phyloP scores from a whole-genome alignment of 2,888 invertebrate genomes.

The Choreutis nemorana region DNA sequence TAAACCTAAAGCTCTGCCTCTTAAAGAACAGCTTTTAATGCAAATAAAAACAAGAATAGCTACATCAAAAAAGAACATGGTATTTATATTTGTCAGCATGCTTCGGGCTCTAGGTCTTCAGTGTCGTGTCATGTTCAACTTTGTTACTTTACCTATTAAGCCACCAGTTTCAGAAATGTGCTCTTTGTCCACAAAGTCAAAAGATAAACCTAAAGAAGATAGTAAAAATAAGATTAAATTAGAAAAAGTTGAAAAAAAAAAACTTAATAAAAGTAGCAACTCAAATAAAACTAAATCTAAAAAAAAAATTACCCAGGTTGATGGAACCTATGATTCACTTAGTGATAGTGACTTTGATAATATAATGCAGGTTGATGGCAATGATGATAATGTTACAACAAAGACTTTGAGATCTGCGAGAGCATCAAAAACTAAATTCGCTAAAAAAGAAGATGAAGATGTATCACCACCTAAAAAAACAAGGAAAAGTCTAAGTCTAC shows the following conservation, averaged over 20 bases:
- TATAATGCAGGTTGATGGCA: conserved; percentile 19
- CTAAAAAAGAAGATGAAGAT: conserved; percentile 5
- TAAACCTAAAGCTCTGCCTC: conserved; percentile 46
- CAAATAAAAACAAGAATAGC: conserved; percentile 71
- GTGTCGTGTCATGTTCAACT: conserved; percentile 81
- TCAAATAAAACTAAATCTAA: conserved; percentile 15
- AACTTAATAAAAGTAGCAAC: conserved; percentile 14
- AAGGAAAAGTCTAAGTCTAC: not conserved
- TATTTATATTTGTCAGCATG: conserved; percentile 79
- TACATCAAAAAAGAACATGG: conserved; percentile 72
- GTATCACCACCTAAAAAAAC: conserved; percentile 6
- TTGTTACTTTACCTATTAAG: conserved; percentile 79
- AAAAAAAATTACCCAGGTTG: conserved; percentile 56
- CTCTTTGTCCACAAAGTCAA: conserved; percentile 60
- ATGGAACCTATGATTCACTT: conserved; percentile 62
- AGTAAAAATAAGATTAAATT: conserved; percentile 12
- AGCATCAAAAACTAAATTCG: conserved; percentile 9
- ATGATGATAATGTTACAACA: conserved; percentile 24
- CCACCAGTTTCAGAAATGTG: conserved; percentile 71
- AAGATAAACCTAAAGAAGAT: conserved; percentile 16
- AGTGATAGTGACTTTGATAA: conserved; percentile 4
- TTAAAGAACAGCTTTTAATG: conserved; percentile 53
- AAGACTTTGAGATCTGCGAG: conserved; percentile 25
- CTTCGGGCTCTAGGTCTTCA: conserved; percentile 83
- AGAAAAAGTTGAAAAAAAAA: no score